Evolutionary conservation across 2,797 vertebrate genomes (phyloP).

Genomic region (Schizothorax lantsangensis): DNA sequence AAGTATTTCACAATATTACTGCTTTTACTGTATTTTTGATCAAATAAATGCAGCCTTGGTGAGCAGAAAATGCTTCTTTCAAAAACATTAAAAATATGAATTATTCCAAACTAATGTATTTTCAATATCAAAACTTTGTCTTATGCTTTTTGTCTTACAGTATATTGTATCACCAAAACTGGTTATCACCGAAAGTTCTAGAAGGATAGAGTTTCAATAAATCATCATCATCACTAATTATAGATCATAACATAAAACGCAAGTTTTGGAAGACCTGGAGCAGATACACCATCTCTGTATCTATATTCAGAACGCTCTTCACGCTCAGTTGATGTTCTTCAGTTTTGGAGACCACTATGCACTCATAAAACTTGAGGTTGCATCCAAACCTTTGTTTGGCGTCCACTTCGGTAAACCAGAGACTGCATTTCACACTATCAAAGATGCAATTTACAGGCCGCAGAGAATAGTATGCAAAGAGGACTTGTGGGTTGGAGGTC

Average conservation of each 20-base stretch:
- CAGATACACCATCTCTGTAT: neutral
- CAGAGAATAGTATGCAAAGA: conserved; percentile 42
- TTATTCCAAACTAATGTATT: neutral
- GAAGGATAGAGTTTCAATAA: neutral
- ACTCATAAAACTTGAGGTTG: conserved; percentile 4
- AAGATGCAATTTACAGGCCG: conserved; percentile 52
- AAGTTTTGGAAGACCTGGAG: neutral
- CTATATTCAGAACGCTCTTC: neutral
- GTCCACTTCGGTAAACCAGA: conserved; percentile 42
- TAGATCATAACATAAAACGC: neutral
- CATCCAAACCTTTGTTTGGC: conserved; percentile 47
- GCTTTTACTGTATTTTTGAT: neutral
- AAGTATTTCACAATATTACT: neutral
- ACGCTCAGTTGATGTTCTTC: neutral
- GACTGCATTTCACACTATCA: conserved; percentile 49
- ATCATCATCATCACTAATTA: conserved; percentile 11
- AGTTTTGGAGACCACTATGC: neutral
- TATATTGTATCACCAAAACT: neutral
- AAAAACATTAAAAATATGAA: neutral
- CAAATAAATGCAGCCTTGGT: neutral
- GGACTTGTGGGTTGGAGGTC: conserved; percentile 45
- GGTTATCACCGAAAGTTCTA: neutral
- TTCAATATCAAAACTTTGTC: neutral
- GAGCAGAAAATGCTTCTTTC: neutral
- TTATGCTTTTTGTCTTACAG: neutral